Evolutionary conservation across 2,888 invertebrate species (phyloP).

Genomic region (Chaetoderma sp.): DNA sequence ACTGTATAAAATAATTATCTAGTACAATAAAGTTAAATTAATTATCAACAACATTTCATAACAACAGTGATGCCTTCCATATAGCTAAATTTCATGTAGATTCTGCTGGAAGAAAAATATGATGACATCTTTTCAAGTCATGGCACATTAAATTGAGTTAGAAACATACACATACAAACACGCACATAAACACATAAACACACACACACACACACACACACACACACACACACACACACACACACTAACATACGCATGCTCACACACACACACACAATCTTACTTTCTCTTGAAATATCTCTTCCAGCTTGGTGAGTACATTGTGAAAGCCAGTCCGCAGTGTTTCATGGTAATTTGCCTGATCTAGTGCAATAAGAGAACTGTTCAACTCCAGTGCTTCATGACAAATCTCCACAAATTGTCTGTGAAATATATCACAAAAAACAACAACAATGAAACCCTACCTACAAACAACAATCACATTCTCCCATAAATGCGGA

Average conservation of each 20-base stretch:
- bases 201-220: background rate
- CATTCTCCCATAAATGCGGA: background rate
- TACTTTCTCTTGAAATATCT: constrained; percentile 66
- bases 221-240: constrained; percentile 15
- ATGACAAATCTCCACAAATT: constrained; percentile 91
- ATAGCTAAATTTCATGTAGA: too few species aligned
- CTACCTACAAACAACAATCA: background rate
- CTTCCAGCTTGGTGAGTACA: constrained; percentile 79
- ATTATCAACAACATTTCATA: too few species aligned
- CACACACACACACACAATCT: constrained; percentile 16
- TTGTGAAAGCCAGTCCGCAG: constrained; percentile 88
- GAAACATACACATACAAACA: background rate
- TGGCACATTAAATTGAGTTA: background rate
- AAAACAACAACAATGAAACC: background rate
- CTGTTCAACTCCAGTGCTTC: constrained; percentile 90
- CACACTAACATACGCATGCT: constrained; percentile 43
- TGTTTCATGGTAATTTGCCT: constrained; percentile 91
- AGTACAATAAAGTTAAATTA: too few species aligned
- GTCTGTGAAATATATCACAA: constrained; percentile 73
- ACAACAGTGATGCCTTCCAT: too few species aligned
- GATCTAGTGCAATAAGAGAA: constrained; percentile 87
- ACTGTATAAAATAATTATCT: background rate
- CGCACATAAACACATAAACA: background rate
- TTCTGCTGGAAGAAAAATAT: background rate
- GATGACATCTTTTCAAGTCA: background rate